phyloP scores from a whole-genome alignment of 1,140 invertebrate genomes.

The Apocrypta bakeri region DNA sequence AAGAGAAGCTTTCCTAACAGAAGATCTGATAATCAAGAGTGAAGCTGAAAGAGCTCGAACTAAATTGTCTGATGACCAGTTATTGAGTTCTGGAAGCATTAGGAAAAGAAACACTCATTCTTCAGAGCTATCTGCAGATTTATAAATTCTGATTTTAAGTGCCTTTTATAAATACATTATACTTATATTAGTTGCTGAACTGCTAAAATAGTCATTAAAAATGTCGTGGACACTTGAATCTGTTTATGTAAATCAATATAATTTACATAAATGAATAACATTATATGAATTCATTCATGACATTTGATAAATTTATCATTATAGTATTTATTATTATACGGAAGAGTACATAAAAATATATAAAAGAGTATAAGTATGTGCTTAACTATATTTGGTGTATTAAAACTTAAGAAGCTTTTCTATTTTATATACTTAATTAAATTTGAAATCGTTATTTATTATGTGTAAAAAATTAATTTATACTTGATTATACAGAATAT shows the following conservation, averaged over 20 bases:
- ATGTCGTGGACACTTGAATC: not conserved
- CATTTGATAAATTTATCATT: not conserved
- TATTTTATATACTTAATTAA: not conserved
- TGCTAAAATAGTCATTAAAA: not conserved
- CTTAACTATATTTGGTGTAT: too few relatives aligned
- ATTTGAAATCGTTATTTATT: not conserved
- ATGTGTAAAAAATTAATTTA: not conserved
- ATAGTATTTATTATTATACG: not conserved
- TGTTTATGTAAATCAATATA: too few relatives aligned
- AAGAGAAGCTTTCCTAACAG: conserved; percentile 88
- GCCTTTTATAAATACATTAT: not conserved
- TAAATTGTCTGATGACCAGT: conserved; percentile 3
- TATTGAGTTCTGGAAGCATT: not conserved
- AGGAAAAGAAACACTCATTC: conserved; percentile 37
- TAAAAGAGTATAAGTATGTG: too few relatives aligned
- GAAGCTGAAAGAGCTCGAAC: conserved; percentile 73
- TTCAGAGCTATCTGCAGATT: not conserved
- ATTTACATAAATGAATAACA: too few relatives aligned
- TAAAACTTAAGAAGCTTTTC: not conserved
- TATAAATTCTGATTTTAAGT: not conserved
- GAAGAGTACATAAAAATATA: too few relatives aligned
- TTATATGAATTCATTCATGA: not conserved
- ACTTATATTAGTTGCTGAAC: not conserved
- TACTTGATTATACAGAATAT: not conserved
- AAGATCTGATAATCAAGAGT: conserved; percentile 88